Percentiles rank a stretch among this genome's conserved stretches.
These are phyloP conservation scores for Lepilemur ruficaudatus DNA, from an alignment of 2,797 vertebrate genomes.

Conservation along the genomic window DNA sequence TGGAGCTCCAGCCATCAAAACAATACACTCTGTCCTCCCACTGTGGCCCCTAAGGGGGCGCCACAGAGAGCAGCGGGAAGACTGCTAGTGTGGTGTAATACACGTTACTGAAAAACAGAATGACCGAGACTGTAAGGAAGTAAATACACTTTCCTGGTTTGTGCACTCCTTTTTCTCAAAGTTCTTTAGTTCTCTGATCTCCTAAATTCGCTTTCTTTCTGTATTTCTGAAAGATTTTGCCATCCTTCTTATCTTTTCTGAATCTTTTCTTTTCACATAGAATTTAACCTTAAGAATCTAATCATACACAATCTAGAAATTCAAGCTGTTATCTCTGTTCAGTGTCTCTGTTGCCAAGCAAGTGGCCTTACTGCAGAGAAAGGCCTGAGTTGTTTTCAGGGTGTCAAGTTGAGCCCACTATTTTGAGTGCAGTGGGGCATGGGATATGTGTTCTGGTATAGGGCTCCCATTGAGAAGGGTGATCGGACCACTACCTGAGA, in stretches of 20 bases:
- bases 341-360: neutral
- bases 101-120: too few relatives aligned
- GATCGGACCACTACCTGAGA: neutral
- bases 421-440: neutral
- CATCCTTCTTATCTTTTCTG: neutral
- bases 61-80: neutral
- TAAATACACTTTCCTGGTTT: neutral
- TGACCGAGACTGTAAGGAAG: neutral
- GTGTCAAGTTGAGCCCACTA: neutral
- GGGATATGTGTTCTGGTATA: neutral
- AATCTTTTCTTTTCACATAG: neutral
- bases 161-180: neutral
- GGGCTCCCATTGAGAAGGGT: neutral
- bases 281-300: neutral
- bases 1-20: neutral
- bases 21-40: neutral
- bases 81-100: fast-evolving
- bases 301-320: neutral
- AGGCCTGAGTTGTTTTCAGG: neutral
- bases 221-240: neutral
- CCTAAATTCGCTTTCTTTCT: neutral
- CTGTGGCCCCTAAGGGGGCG: neutral
- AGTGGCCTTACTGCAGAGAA: neutral
- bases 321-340: neutral
- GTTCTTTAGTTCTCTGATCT: neutral